Percentiles rank a stretch among this genome's conserved stretches.
Evolutionary conservation across 2,797 vertebrate genomes (phyloP).

Genomic region (Pteronotus mesoamericanus): DNA sequence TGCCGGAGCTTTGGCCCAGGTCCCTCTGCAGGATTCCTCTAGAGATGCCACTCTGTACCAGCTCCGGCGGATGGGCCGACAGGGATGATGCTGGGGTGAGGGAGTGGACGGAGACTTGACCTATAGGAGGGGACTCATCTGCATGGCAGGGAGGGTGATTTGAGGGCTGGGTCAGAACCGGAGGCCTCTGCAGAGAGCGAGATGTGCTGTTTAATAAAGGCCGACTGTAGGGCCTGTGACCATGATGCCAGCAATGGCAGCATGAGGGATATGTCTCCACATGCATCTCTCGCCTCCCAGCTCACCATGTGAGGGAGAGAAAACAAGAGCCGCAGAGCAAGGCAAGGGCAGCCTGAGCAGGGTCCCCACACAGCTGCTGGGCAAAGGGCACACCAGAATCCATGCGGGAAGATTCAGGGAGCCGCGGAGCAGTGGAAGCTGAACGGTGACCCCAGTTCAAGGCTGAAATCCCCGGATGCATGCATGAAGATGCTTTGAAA

Average conservation of each 20-base stretch:
- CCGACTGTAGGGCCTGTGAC: neutral
- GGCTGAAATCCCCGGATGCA: neutral
- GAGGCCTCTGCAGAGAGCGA: neutral
- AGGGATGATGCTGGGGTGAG: slow-evolving; percentile 68
- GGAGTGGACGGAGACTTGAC: slow-evolving; percentile 62
- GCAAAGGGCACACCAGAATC: fast-evolving
- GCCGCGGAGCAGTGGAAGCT: neutral
- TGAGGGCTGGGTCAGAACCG: neutral
- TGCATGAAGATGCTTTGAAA: neutral
- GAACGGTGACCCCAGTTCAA: neutral
- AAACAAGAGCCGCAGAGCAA: neutral
- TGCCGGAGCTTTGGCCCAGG: slow-evolving; percentile 57
- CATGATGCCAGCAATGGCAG: neutral
- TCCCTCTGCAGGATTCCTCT: slow-evolving; percentile 63
- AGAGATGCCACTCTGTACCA: slow-evolving; percentile 81
- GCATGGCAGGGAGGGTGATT: neutral
- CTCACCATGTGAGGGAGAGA: neutral
- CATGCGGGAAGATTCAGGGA: neutral
- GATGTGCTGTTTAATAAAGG: slow-evolving; percentile 3
- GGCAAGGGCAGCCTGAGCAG: neutral
- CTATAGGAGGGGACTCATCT: slow-evolving; percentile 63
- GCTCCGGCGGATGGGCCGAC: slow-evolving; percentile 52
- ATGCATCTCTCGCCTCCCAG: neutral
- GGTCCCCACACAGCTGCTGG: neutral
- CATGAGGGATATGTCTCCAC: neutral